Base-by-base conservation (phyloP, 2,797 vertebrate genomes). In the Ctenosaura bakeri region DNA sequence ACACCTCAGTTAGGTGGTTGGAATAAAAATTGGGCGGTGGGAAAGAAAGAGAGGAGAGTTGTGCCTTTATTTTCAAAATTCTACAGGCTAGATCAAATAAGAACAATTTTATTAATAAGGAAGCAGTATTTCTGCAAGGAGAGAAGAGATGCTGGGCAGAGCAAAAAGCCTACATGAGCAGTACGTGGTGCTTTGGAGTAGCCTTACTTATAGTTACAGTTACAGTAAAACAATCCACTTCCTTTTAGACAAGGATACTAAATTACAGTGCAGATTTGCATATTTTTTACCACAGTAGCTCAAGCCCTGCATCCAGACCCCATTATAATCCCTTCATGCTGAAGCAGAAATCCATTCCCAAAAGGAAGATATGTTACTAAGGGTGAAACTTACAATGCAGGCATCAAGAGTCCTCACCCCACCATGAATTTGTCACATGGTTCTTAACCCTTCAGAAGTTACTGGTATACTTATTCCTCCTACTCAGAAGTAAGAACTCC, bases 61-160 rank as follows among this genome's bases (percentile, higher is more conserved):
- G 95, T 95, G 87, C 91, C 74, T 97, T 97, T 97, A 96, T 97
- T 97, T 94, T 0, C 85, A 94, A 96, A 69, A 97, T 96, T 94
- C 94, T 71, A 90, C 95, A 97, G 95, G 94, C 92, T 86, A 93
- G 93, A 96, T 96, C 92, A 91, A 93, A 0, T 88, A 96, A 92
- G 42, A 96, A 96, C 80, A 93, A 94, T 95, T 96, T 96, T 96
- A 94, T 96, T 91, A 94, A 93, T 91, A 94, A 95, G 94, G 92
- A 96, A 94, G 81, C 89, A 92, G 80, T 89, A 96, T 95, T 89
- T 90, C 87, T 94, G 90, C 90, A 95, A 88, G 91, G 93, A 96
- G 88, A 94, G 88, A 94, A 94, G 92, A 95, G 94, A 96, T 85
- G 95, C 4, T 91, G 88, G 92, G 94, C 94, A 94, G 93, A 96